Conservation (phyloP, 2,113 vertebrate genomes). For the Dasyornis broadbenti region DNA sequence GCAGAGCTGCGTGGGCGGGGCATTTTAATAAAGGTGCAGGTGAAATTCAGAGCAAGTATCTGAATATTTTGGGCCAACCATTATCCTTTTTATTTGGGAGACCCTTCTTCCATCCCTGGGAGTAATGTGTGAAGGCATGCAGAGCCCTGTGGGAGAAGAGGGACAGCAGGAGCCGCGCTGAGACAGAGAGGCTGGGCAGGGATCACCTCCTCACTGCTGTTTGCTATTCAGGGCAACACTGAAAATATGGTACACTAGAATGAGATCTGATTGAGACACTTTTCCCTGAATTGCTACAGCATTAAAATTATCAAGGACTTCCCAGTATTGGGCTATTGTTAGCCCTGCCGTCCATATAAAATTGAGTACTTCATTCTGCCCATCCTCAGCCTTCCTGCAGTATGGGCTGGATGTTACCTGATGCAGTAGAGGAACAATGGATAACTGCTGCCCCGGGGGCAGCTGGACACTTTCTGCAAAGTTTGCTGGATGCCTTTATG, state of each 20-base stretch:
- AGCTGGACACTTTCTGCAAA: background rate
- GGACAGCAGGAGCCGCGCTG: background rate
- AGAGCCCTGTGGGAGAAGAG: background rate
- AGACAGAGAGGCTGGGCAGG: background rate
- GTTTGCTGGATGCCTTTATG: background rate
- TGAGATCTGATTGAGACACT: background rate
- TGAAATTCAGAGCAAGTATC: background rate
- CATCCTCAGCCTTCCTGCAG: background rate
- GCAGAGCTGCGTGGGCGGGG: background rate
- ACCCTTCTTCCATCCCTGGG: background rate
- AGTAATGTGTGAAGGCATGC: background rate
- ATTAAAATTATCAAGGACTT: background rate
- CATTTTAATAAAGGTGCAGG: background rate
- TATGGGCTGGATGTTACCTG: background rate
- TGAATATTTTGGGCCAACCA: background rate
- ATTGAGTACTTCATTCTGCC: background rate
- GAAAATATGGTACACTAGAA: background rate
- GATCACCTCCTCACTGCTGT: background rate
- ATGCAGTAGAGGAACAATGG: background rate
- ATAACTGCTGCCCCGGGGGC: background rate
- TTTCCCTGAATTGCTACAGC: background rate
- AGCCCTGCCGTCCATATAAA: background rate
- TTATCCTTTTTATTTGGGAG: background rate
- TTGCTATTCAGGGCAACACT: background rate
- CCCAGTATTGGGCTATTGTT: background rate